Conservation (phyloP, 2,888 invertebrate species). For the Amphimallon solstitiale region DNA sequence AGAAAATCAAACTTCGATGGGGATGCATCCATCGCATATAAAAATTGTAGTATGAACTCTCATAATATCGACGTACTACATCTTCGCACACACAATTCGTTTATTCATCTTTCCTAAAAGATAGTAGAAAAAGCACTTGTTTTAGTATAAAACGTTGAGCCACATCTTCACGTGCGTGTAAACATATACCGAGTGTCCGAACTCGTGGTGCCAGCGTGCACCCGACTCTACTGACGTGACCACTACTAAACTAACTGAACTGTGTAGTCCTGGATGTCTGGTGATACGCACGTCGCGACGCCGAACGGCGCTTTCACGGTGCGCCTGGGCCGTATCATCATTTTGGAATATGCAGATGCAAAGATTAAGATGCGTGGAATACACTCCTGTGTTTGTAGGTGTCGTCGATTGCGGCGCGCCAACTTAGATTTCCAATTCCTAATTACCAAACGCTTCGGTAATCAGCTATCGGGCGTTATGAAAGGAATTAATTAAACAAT, state of each 20-base stretch:
- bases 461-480: slow-evolving; percentile 19
- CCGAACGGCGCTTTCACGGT: slow-evolving; percentile 45
- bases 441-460: slow-evolving; percentile 28
- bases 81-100: background rate
- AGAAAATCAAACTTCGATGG: slow-evolving; percentile 4
- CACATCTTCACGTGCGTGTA: slow-evolving; percentile 43
- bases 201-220: slow-evolving; percentile 45
- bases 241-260: slow-evolving; percentile 47
- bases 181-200: slow-evolving; percentile 38
- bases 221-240: slow-evolving; percentile 50
- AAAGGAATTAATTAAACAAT: slow-evolving; percentile 30
- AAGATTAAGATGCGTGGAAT: slow-evolving; percentile 45
- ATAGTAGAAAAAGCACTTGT: slow-evolving; percentile 4
- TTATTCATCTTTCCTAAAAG: background rate
- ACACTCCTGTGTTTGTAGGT: slow-evolving; percentile 15
- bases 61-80: background rate
- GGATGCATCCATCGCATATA: background rate
- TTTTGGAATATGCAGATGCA: slow-evolving; percentile 48
- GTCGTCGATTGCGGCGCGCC: slow-evolving; percentile 22
- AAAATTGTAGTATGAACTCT: slow-evolving; percentile 5
- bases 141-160: slow-evolving; percentile 9
- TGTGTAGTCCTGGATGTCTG: slow-evolving; percentile 48
- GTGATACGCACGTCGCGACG: slow-evolving; percentile 49
- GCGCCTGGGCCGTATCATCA: slow-evolving; percentile 48
- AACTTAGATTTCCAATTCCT: slow-evolving; percentile 28